Conservation (phyloP, 1,140 invertebrate species). For the Portunus trituberculatus region DNA sequence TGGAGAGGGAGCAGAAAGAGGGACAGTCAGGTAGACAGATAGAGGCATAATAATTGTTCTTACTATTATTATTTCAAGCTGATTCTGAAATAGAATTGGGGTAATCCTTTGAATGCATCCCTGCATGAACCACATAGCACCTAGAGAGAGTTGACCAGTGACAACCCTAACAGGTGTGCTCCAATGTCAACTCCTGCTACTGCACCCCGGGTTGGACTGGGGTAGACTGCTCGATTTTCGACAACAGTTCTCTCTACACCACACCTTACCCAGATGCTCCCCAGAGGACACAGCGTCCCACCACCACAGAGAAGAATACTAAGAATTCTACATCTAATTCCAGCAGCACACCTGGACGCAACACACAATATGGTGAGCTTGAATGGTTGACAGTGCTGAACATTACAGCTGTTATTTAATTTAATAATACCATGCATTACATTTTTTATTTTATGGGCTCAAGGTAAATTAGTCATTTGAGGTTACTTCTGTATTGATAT, state of each 20-base stretch:
- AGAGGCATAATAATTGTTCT: neutral
- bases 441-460: slow-evolving; percentile 21
- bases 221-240: slow-evolving; percentile 91
- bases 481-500: neutral
- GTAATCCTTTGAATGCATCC: slow-evolving; percentile 35
- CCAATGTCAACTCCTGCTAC: slow-evolving; percentile 94
- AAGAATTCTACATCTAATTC: slow-evolving; percentile 48
- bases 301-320: slow-evolving; percentile 46
- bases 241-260: slow-evolving; percentile 84
- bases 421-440: slow-evolving; percentile 34
- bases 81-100: neutral
- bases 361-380: slow-evolving; percentile 73
- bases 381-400: slow-evolving; percentile 49
- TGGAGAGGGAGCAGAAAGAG: neutral
- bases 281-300: slow-evolving; percentile 13
- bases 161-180: slow-evolving; percentile 88
- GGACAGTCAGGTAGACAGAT: neutral
- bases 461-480: neutral
- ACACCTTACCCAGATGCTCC: slow-evolving; percentile 69
- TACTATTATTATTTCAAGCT: neutral
- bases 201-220: slow-evolving; percentile 94
- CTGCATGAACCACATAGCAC: slow-evolving; percentile 38
- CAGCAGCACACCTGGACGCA: slow-evolving; percentile 46
- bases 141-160: slow-evolving; percentile 57
- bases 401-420: slow-evolving; percentile 35